A percentile compares a stretch with the other conserved stretches of the same genome.
These are phyloP conservation scores for Hoplodrina ambigua DNA, from an alignment of 2,888 invertebrate genomes.

Conservation along the genomic window DNA sequence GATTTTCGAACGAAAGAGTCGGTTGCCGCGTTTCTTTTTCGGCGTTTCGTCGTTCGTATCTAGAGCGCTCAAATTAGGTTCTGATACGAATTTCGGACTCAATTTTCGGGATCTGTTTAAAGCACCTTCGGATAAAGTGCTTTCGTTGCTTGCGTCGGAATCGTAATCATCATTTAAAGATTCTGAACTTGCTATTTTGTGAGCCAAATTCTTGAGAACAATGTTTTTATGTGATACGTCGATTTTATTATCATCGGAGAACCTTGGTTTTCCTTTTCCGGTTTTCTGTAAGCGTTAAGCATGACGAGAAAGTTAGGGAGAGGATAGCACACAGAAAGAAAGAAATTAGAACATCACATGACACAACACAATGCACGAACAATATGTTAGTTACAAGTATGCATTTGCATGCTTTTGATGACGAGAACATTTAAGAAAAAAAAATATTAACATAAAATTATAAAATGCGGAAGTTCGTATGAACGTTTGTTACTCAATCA, in stretches of 20 bases:
- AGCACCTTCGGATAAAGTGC: constrained; percentile 86
- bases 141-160: constrained; percentile 85
- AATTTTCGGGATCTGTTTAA: constrained; percentile 77
- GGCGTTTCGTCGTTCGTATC: constrained; percentile 84
- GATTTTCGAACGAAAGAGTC: constrained; percentile 85
- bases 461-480: too few relatives aligned
- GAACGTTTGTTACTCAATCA: too few relatives aligned
- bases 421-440: constrained; percentile 18
- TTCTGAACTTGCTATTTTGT: constrained; percentile 85
- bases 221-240: constrained; percentile 86
- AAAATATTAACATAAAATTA: too few relatives aligned
- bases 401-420: constrained; percentile 55
- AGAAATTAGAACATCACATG: constrained; percentile 45
- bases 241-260: constrained; percentile 78
- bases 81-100: constrained; percentile 88
- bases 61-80: constrained; percentile 85
- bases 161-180: constrained; percentile 83
- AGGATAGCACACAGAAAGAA: constrained; percentile 63
- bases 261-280: constrained; percentile 80
- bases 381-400: constrained; percentile 60
- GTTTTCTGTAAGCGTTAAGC: constrained; percentile 81
- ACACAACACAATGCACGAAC: constrained; percentile 57
- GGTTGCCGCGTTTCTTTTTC: constrained; percentile 82
- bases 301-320: constrained; percentile 74
- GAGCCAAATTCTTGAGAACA: constrained; percentile 84